phyloP scores from a whole-genome alignment of 2,888 invertebrate species.

The Synergus itoensis region DNA sequence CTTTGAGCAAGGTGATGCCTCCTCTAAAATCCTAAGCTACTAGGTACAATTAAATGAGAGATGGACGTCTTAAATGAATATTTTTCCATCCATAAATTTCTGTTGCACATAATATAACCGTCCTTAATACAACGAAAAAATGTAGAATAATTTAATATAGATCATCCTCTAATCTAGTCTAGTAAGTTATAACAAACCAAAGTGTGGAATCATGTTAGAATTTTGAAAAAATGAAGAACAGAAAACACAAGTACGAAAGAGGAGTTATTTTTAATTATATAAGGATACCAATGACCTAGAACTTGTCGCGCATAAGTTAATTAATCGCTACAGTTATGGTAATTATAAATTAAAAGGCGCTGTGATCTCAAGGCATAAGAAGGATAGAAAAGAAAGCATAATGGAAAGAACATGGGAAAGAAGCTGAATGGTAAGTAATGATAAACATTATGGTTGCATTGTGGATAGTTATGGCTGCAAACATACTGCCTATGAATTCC shows the following conservation, averaged over 20 bases:
- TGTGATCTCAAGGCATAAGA: background rate
- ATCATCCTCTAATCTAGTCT: background rate
- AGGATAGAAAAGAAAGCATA: conserved; percentile 13
- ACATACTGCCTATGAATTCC: conserved; percentile 20
- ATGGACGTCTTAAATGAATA: background rate
- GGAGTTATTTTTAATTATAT: conserved; percentile 20
- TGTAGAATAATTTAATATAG: too few species aligned
- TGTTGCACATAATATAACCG: background rate
- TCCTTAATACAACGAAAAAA: background rate
- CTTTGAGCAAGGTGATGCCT: conserved; percentile 25
- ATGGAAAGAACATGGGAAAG: conserved; percentile 8
- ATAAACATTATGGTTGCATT: conserved; percentile 18
- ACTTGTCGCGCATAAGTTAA: conserved; percentile 6
- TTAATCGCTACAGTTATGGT: conserved; percentile 6
- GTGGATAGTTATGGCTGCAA: conserved; percentile 3
- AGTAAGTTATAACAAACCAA: background rate
- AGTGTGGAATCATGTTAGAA: background rate
- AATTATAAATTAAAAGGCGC: conserved; percentile 17
- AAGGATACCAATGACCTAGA: conserved; percentile 19
- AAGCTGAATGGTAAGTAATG: conserved; percentile 26
- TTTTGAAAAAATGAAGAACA: background rate
- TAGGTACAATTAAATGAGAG: background rate
- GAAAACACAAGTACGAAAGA: background rate
- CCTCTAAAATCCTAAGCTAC: background rate
- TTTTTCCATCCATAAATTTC: background rate